Base-by-base conservation (phyloP, 1,140 invertebrate genomes). In the Platyura marginata region DNA sequence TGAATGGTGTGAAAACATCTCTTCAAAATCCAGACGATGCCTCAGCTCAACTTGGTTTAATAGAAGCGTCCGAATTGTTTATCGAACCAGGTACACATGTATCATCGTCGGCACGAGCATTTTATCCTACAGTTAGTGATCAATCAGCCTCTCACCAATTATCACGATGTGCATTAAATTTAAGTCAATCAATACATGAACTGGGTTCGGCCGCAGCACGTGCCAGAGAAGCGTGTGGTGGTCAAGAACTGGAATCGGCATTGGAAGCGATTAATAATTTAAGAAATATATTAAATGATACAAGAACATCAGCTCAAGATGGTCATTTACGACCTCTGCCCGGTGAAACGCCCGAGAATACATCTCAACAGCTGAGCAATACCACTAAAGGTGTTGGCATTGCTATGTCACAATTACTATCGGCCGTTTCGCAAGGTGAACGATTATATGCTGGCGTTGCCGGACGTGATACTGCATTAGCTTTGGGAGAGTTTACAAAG, bases 61-160 rank as follows among this genome's bases (percentile, higher is more conserved):
- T 94, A 48, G 85, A 86, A 48, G 78, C 85, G 3, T 79, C 84
- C 8, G 85, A 94, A 55, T 76, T 83, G 40, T 89, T 93, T 56
- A 64, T 91, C 11, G 56, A 71, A 63, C 78, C 73, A 18, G 77
- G 70, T 39, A 70, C 70, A 4, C 69, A 74, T 45, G 72, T 92
- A 42, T 74, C 88, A 1, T 72, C 78, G 49, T 75, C 86, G 0
- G 77, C 83, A 0, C 74, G 87, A 50, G 77, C 83, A 4, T 77
- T 89, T 6, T 64, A 93, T 13, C 89, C 90, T 0, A 91, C 89
- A 0, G 76, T 97, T 1, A 67, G 65, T 1, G 88, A 97, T 54
- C 79, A 84, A 44, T 69, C 79, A 1, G 72, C 81, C 0, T 75
- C 80, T 2, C 67, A 83, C 23, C 79, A 81, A 50, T 57, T 71